Evolutionary conservation across 2,888 invertebrate species (phyloP), one percentile per base, ranked within the genome.

Genomic region (Cryptocephalus primarius): DNA sequence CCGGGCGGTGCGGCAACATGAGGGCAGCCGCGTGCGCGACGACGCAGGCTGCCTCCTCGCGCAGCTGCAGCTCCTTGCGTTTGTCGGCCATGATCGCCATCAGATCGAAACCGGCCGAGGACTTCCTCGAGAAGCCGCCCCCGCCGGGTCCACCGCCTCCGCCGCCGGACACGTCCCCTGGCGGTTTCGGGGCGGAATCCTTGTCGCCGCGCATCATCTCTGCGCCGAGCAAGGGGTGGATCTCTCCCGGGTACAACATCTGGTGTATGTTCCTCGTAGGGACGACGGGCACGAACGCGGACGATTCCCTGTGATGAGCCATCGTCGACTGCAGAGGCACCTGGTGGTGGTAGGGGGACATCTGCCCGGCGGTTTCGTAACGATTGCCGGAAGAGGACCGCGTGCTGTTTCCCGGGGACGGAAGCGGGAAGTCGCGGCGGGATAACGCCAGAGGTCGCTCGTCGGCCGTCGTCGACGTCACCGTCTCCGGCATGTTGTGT

Each of bases 11-110:
- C 1, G 53, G 87, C 65, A 56, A 88, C 74, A 74, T 87, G 42
- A 62, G 11, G 71, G 78, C 48, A 75, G 64, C 64, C 3, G 70
- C 68, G 33, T 66, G 65, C 1, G 68, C 69, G 4, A 72, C 71
- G 8, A 69, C 69, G 51, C 69, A 68, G 1, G 77, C 78, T 1
- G 83, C 84, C 39, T 83, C 85, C 62, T 85, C 84, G 12, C 84
- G 72, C 43, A 86, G 67, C 1, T 85, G 87, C 44, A 88, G 72
- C 62, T 89, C 89, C 66, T 89, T 89, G 48, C 88, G 75, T 64
- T 89, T 90, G 63, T 89, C 89, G 3, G 87, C 88, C 88, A 89
- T 88, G 83, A 89, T 88, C 36, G 88, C 88, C 78, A 88, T 87
- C 56, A 89, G 78, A 64, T 88, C 88, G 61, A 85, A 88, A 57